These are phyloP conservation scores for Acanthococcus lagerstroemiae DNA, from an alignment of 2,888 invertebrate species.

Conservation along the genomic window DNA sequence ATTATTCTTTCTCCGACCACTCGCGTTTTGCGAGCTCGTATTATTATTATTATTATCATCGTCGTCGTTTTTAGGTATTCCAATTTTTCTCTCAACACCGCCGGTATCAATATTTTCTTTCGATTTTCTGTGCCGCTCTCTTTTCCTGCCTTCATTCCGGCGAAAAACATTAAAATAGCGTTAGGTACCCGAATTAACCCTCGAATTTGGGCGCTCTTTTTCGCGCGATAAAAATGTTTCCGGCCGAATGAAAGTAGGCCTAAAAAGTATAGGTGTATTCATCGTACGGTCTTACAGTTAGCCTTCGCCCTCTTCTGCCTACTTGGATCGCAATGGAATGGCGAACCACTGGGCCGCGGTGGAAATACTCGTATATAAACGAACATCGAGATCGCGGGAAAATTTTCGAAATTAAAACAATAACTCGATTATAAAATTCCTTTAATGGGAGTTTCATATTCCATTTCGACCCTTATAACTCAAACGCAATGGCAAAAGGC, in stretches of 20 bases:
- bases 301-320: not conserved
- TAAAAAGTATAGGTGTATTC: not conserved
- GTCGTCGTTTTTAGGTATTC: too few relatives aligned
- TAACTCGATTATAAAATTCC: constrained; percentile 30
- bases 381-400: constrained; percentile 12
- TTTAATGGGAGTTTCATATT: constrained; percentile 29
- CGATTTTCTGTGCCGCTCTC: too few relatives aligned
- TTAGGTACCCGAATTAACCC: too few relatives aligned
- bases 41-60: too few relatives aligned
- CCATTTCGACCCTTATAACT: constrained; percentile 26
- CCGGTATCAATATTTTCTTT: not conserved
- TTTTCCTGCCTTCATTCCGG: too few relatives aligned
- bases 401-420: constrained; percentile 25
- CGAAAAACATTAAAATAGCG: too few relatives aligned
- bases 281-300: not conserved
- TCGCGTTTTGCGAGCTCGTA: too few relatives aligned
- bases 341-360: not conserved
- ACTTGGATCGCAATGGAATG: not conserved
- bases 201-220: too few relatives aligned
- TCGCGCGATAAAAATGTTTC: too few relatives aligned
- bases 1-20: too few relatives aligned
- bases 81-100: too few relatives aligned
- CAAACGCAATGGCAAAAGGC: too few relatives aligned
- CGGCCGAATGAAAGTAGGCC: not conserved
- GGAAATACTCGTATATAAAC: constrained; percentile 1